Conservation (phyloP, 2,888 invertebrate genomes). For the Dicranocentrus wangi region DNA sequence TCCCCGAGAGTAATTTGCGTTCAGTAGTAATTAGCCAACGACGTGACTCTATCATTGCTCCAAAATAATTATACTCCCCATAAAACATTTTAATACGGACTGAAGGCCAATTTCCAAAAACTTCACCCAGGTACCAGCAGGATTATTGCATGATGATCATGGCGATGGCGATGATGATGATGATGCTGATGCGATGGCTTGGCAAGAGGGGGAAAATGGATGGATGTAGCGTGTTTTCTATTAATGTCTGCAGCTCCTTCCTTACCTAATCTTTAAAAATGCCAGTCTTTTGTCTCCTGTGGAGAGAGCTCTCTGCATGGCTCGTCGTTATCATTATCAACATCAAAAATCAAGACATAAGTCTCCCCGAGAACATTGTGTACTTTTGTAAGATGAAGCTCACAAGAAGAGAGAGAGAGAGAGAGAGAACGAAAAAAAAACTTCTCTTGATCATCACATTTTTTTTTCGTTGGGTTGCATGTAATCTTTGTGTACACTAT, state of each 20-base stretch:
- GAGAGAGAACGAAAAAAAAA: no score
- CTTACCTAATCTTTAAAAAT: slow-evolving; percentile 58
- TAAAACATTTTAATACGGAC: slow-evolving; percentile 66
- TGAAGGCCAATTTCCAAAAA: no score
- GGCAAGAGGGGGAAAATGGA: no score
- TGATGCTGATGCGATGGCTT: no score
- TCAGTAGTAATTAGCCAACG: slow-evolving; percentile 71
- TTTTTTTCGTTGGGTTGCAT: no score
- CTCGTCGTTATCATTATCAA: slow-evolving; percentile 61
- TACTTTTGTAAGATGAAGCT: no score
- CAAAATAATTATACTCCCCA: slow-evolving; percentile 70
- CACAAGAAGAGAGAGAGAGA: no score
- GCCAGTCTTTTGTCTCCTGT: slow-evolving; percentile 62
- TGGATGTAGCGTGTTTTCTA: slow-evolving; percentile 46
- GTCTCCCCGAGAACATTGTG: no score
- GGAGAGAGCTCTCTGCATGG: slow-evolving; percentile 53
- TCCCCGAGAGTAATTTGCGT: slow-evolving; percentile 69
- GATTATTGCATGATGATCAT: no score
- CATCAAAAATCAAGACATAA: slow-evolving; percentile 61
- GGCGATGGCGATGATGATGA: slow-evolving; percentile 1
- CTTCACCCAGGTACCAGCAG: no score
- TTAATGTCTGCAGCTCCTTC: slow-evolving; percentile 53
- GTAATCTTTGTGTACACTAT: no score
- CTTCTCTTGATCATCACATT: no score
- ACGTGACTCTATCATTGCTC: slow-evolving; percentile 72